phyloP scores from a whole-genome alignment of 2,888 invertebrate genomes.

The Eumerus sabulonum region DNA sequence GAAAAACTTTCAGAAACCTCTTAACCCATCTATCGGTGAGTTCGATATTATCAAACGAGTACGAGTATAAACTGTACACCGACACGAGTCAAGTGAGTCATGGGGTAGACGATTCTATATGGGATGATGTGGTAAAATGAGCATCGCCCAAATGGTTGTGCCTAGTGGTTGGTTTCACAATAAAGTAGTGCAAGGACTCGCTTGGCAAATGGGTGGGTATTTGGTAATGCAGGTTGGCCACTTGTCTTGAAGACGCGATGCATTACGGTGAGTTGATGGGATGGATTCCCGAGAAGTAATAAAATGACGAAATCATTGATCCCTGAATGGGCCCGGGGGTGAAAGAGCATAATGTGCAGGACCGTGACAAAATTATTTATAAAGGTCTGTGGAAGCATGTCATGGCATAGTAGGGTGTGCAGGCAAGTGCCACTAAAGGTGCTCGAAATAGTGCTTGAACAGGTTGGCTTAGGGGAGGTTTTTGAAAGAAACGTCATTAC shows the following conservation, averaged over 20 bases:
- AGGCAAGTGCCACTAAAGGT: not conserved
- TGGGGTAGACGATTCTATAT: no score
- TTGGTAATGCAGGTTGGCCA: not conserved
- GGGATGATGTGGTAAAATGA: conserved; percentile 16
- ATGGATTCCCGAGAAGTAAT: no score
- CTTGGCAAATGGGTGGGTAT: conserved; percentile 3
- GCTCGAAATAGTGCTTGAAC: no score
- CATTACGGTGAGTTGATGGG: not conserved
- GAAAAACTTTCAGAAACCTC: conserved; percentile 44
- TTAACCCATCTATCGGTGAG: conserved; percentile 59
- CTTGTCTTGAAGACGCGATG: conserved; percentile 2
- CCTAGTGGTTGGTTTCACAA: conserved; percentile 21
- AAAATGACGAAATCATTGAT: conserved; percentile 22
- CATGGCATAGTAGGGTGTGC: not conserved
- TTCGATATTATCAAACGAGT: conserved; percentile 50
- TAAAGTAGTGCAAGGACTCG: conserved; percentile 18
- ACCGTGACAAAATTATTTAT: conserved; percentile 25
- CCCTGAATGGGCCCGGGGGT: not conserved
- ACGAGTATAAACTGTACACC: conserved; percentile 35
- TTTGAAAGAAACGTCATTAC: no score
- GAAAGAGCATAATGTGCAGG: not conserved
- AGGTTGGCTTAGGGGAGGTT: no score
- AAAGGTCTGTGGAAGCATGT: not conserved
- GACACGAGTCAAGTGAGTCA: not conserved
- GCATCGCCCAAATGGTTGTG: conserved; percentile 19